Percentiles rank a stretch among this genome's conserved stretches.
Evolutionary conservation across 2,113 vertebrate species (phyloP).

Genomic region (Bubo bubo): DNA sequence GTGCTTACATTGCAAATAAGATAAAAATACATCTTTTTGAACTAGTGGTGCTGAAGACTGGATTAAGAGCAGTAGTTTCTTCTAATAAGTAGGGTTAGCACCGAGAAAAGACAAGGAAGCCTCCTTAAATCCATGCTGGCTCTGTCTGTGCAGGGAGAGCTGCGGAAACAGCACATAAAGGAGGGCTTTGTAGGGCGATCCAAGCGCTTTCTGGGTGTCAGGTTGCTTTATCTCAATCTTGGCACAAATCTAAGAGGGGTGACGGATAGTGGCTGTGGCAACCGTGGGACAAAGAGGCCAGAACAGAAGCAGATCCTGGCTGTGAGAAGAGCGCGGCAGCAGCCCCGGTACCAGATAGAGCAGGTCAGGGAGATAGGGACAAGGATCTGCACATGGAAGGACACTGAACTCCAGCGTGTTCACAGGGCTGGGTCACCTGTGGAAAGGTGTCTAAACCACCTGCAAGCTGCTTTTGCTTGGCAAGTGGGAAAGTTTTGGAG

Average conservation of each 20-base stretch:
- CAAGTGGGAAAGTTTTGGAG: not conserved
- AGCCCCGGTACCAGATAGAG: accelerated
- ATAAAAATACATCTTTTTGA: not conserved
- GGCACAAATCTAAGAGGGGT: not conserved
- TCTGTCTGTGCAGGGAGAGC: not conserved
- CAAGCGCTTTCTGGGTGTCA: not conserved
- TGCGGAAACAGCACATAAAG: not conserved
- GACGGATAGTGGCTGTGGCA: not conserved
- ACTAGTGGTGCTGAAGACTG: not conserved
- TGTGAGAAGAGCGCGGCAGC: not conserved
- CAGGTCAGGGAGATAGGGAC: not conserved
- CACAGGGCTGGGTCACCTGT: not conserved
- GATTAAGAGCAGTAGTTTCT: not conserved
- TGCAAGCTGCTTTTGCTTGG: not conserved
- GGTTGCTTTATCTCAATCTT: not conserved
- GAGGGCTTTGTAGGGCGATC: not conserved
- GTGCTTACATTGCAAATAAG: not conserved
- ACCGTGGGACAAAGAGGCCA: not conserved
- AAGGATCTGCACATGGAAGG: accelerated
- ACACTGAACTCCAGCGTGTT: accelerated
- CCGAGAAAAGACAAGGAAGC: not conserved
- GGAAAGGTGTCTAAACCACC: not conserved
- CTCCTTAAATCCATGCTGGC: not conserved
- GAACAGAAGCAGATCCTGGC: not conserved
- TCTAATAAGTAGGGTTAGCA: not conserved